Conservation (phyloP, 2,888 invertebrate genomes). For the Homarus gammarus region DNA sequence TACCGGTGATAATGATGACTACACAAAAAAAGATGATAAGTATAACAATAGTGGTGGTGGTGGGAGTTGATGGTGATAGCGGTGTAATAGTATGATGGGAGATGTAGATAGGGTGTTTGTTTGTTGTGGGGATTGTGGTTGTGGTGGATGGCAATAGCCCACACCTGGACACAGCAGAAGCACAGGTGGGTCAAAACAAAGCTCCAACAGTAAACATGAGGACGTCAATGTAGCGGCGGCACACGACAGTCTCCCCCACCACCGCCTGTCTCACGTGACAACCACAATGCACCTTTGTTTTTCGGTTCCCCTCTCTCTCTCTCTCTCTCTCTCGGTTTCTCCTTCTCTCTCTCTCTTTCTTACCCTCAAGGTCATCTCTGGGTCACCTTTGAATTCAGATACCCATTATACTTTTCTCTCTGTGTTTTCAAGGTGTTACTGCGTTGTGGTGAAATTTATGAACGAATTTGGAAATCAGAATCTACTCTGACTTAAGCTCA, state of each 20-base stretch:
- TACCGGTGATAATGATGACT: not conserved
- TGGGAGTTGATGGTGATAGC: not conserved
- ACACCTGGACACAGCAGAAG: not conserved
- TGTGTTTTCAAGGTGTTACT: too few species aligned
- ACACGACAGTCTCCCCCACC: not conserved
- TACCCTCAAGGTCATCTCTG: not conserved
- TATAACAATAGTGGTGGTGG: not conserved
- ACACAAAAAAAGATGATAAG: too few species aligned
- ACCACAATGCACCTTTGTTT: conserved; percentile 57
- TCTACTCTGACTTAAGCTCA: not conserved
- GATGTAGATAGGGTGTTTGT: too few species aligned
- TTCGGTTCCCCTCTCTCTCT: conserved; percentile 9
- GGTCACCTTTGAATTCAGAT: not conserved
- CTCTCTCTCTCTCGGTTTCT: not conserved
- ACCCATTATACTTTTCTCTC: not conserved
- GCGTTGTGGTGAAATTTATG: too few species aligned
- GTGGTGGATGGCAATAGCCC: too few species aligned
- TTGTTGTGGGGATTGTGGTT: not conserved
- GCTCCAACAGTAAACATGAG: not conserved
- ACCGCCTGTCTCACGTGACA: conserved; percentile 60
- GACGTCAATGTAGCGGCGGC: not conserved
- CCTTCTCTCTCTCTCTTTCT: not conserved
- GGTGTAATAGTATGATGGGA: too few species aligned
- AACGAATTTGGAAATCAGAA: too few species aligned
- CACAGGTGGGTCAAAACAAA: not conserved